Evolutionary conservation across 2,888 invertebrate genomes (phyloP), one percentile per base, ranked within the genome.

Genomic region (Gryllus longicercus): DNA sequence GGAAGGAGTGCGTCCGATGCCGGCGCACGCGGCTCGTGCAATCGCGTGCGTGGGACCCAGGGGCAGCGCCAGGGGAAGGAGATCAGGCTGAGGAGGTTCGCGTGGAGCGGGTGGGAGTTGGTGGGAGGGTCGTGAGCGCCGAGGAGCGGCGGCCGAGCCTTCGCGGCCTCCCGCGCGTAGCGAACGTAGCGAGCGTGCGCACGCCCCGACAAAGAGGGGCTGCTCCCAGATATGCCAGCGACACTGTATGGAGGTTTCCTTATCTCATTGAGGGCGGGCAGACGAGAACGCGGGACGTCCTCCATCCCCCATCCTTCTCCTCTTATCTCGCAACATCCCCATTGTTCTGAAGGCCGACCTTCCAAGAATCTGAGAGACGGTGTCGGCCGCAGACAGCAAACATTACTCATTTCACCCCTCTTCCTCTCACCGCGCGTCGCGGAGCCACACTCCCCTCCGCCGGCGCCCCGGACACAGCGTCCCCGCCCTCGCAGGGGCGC

Each of bases 181-280:
- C 63, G 63, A 63, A 18, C 16, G 18, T 14, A 18, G 14, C 16
- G 63, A 18, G 63, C 63, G 63, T 18, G 63, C 16, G 14, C 63
- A 18, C 16, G 16, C 63, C 18, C 14, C 63, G 63, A 63, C 63
- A 63, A 63, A 63, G 63, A 63, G 63, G 63, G 10, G 63, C 63
- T 63, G 16, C 63, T 63, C 18, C 63, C 63, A 63, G 63, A 63
- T 63, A 63, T 63, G 63, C 63, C 63, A 63, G 63, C 63, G 63
- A 63, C 63, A 63, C 63, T 63, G 63, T 63, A 63, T 63, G 63
- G 63, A 63, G 63, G 63, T 63, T 63, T 63, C 63, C 63, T 63
- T 63, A 63, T 63, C 63, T 63, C 63, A 63, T 63, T 63, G 63
- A 63, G 63, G 63, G 63, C 63, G 63, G 18, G 18, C 63, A 63